phyloP scores from a whole-genome alignment of 2,888 invertebrate genomes.

The Lissocephala sabroskyi region DNA sequence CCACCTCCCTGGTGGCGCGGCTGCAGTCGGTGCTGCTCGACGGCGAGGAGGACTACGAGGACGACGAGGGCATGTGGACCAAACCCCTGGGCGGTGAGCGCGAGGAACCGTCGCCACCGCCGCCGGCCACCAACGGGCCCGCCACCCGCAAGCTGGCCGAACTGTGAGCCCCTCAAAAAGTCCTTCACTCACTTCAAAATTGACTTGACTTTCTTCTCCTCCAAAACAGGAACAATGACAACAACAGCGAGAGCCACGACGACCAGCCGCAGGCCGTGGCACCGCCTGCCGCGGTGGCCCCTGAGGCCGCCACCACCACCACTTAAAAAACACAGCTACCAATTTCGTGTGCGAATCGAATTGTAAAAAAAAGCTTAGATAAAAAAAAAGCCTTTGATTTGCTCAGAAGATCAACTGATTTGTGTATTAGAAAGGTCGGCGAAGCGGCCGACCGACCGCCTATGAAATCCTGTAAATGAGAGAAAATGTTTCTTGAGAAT shows the following conservation, averaged over 20 bases:
- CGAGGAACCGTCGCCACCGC: constrained; percentile 6
- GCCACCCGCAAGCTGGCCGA: constrained; percentile 36
- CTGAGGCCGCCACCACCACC: constrained; percentile 47
- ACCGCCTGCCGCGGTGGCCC: constrained; percentile 9
- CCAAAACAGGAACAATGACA: constrained; percentile 20
- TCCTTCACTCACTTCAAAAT: neutral
- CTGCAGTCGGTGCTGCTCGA: constrained; percentile 52
- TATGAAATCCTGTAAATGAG: too few species aligned
- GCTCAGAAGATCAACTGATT: constrained; percentile 53
- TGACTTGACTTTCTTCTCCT: neutral
- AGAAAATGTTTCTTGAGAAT: constrained; percentile 26
- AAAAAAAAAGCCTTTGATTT: constrained; percentile 44
- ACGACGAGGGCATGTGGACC: constrained; percentile 69
- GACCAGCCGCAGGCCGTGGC: constrained; percentile 11
- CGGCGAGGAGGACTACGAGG: constrained; percentile 60
- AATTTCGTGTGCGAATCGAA: constrained; percentile 34
- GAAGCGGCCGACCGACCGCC: too few species aligned
- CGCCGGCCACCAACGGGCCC: constrained; percentile 51
- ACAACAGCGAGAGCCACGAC: constrained; percentile 31
- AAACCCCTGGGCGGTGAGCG: constrained; percentile 60
- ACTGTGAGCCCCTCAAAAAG: constrained; percentile 40
- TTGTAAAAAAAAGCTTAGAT: constrained; percentile 19
- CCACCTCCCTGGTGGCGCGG: constrained; percentile 40
- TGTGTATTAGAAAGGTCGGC: constrained; percentile 59
- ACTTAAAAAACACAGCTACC: constrained; percentile 35